Conservation (phyloP, 2,113 vertebrate genomes). For the Labeo rohita region DNA sequence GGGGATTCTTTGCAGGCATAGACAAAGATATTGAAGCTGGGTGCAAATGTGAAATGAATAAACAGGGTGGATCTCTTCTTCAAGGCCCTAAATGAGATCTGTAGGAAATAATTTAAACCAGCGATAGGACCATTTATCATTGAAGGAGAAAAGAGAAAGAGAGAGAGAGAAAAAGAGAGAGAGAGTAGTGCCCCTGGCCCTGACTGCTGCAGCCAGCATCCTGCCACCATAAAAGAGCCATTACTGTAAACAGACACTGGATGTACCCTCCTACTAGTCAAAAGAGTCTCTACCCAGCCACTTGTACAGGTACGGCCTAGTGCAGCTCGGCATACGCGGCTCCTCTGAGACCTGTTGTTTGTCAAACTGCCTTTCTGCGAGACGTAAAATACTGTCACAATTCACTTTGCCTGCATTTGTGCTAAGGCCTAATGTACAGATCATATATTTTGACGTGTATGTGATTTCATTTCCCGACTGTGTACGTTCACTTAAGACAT, state of each 20-base stretch:
- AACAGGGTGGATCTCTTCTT: conserved; percentile 85
- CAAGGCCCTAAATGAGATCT: conserved; percentile 85
- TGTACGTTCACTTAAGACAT: conserved; percentile 17
- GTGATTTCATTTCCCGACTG: conserved; percentile 14
- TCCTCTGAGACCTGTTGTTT: conserved; percentile 17
- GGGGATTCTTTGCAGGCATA: conserved; percentile 79
- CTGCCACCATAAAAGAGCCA: conserved; percentile 64
- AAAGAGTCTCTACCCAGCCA: conserved; percentile 5
- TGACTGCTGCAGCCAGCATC: conserved; percentile 62
- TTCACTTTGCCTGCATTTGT: conserved; percentile 13
- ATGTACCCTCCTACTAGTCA: conserved; percentile 26
- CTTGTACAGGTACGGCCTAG: conserved; percentile 26
- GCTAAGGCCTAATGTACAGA: conserved; percentile 10
- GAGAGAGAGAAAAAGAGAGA: conserved; percentile 45
- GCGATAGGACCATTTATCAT: conserved; percentile 82
- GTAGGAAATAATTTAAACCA: conserved; percentile 84
- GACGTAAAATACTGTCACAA: neutral
- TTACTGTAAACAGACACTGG: conserved; percentile 51
- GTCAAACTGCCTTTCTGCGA: neutral
- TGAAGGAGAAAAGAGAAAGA: conserved; percentile 55
- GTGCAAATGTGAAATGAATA: conserved; percentile 84
- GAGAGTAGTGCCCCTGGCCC: conserved; percentile 69
- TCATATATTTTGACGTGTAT: conserved; percentile 1
- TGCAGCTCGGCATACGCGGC: neutral
- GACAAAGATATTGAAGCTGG: conserved; percentile 81